A percentile compares a stretch with the other conserved stretches of the same genome.
Evolutionary conservation across 2,113 vertebrate genomes (phyloP).

Genomic region (Ciconia boyciana): DNA sequence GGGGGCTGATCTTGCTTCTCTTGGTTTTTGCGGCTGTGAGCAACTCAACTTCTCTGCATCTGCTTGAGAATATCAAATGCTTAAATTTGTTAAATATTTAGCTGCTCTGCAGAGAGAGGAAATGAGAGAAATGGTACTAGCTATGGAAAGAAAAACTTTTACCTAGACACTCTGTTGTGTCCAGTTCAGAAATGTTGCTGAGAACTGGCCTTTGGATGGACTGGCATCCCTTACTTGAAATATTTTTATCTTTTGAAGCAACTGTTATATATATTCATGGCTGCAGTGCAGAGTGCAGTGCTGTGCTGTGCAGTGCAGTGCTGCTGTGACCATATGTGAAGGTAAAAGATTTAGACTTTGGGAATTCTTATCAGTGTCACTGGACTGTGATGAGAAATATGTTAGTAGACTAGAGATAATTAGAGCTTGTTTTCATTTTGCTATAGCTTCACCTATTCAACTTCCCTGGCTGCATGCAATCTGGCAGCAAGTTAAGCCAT

Average conservation of each 20-base stretch:
- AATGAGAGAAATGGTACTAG: not conserved
- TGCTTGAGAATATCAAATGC: not conserved
- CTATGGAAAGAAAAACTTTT: not conserved
- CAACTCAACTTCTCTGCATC: not conserved
- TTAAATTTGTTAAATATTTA: not conserved
- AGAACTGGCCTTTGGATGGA: not conserved
- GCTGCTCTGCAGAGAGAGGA: not conserved
- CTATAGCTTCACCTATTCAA: not conserved
- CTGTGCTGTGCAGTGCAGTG: no score
- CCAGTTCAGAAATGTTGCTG: not conserved
- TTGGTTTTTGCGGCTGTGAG: not conserved
- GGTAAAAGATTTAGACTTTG: not conserved
- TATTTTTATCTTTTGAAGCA: conserved; percentile 29
- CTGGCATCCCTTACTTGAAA: not conserved
- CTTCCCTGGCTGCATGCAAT: not conserved
- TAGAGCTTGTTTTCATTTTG: not conserved
- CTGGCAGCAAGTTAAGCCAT: not conserved
- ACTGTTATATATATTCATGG: not conserved
- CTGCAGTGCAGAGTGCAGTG: conserved; percentile 19
- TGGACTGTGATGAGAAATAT: not conserved
- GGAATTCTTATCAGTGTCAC: not conserved
- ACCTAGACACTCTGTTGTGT: not conserved
- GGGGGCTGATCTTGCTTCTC: not conserved
- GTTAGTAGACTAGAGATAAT: not conserved
- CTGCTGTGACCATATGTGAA: not conserved